A percentile compares a stretch with the other conserved stretches of the same genome.
These are phyloP conservation scores for Morone saxatilis DNA, from an alignment of 2,113 vertebrate genomes.

Conservation along the genomic window DNA sequence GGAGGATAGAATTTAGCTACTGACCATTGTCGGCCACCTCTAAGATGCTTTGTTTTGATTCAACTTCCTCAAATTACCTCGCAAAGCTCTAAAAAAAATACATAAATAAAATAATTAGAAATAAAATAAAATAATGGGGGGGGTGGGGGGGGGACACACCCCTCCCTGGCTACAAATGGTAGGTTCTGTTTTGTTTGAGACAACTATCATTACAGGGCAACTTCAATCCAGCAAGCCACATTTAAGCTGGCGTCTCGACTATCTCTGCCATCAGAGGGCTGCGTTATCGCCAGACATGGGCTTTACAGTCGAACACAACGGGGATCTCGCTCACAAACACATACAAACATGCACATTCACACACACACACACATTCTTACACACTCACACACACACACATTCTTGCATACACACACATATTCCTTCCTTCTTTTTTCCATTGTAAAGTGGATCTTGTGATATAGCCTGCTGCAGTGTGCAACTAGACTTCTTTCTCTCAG, in stretches of 20 bases:
- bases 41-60: slow-evolving; percentile 63
- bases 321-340: slow-evolving; percentile 54
- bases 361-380: slow-evolving; percentile 30
- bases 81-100: slow-evolving; percentile 20
- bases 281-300: slow-evolving; percentile 76
- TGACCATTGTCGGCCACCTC: slow-evolving; percentile 54
- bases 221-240: slow-evolving; percentile 79
- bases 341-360: slow-evolving; percentile 26
- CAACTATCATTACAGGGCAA: slow-evolving; percentile 83
- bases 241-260: slow-evolving; percentile 83
- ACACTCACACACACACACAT: slow-evolving; percentile 2
- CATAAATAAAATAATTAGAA: neutral
- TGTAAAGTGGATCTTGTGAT: slow-evolving; percentile 50
- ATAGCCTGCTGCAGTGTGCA: slow-evolving; percentile 31
- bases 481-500: slow-evolving; percentile 1
- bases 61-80: slow-evolving; percentile 47
- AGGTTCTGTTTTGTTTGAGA: slow-evolving; percentile 79
- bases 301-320: slow-evolving; percentile 68
- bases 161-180: slow-evolving; percentile 51
- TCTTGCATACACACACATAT: slow-evolving; percentile 25
- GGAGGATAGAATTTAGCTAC: slow-evolving; percentile 64
- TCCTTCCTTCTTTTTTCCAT: slow-evolving; percentile 50
- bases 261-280: slow-evolving; percentile 83
- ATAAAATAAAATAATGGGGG: slow-evolving; percentile 18
- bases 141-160: slow-evolving; percentile 9